Base-by-base conservation (phyloP, 2,888 invertebrate genomes). In the Margaritifera margaritifera region DNA sequence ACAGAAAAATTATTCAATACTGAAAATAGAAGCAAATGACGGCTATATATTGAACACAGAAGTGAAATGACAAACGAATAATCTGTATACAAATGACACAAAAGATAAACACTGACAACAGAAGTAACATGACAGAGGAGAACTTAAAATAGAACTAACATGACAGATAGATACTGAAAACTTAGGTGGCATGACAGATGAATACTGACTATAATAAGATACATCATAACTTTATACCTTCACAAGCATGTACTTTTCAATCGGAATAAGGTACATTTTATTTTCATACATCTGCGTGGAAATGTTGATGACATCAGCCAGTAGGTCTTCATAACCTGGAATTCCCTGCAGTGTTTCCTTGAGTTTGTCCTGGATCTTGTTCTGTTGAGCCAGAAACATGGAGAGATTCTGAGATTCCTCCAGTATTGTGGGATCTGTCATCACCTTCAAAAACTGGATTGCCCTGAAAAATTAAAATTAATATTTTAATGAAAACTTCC, bases 401-500 rank as follows among this genome's bases (percentile, higher is more conserved):
- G 98, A 98, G n/a, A 99, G 92, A 90, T 98, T 98, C 91, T 99
- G 99, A 0, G 98, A 98, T 91, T 99, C 98, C 89, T 98, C 98
- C 11, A 99, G 91, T 2, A 97, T 96, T 88, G 98, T 96, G 0
- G 97, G 97, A 90, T 99, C 98, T 0, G 97, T 96, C 96, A 99
- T 96, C 61, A 97, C 98, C 91, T 98, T 98, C 25, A 99, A 92
- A 90, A 98, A 99, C 90, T 99, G 99, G 0, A 98, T 98, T 19
- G 99, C 98, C 86, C 97, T 96, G 79, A 27, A 83, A 68, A 66
- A 58, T 11, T 15, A 25, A 42, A 54, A 19, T 52, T 62, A 31
- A 61, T 8, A 31, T 31, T 31, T 31, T 31, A 31, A 31, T 31
- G 31, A 31, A 31, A 31, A 31, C 31, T 31, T 31, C 8, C 1